Conservation (phyloP, 1,140 invertebrate genomes). For the Gonioctena quinquepunctata region DNA sequence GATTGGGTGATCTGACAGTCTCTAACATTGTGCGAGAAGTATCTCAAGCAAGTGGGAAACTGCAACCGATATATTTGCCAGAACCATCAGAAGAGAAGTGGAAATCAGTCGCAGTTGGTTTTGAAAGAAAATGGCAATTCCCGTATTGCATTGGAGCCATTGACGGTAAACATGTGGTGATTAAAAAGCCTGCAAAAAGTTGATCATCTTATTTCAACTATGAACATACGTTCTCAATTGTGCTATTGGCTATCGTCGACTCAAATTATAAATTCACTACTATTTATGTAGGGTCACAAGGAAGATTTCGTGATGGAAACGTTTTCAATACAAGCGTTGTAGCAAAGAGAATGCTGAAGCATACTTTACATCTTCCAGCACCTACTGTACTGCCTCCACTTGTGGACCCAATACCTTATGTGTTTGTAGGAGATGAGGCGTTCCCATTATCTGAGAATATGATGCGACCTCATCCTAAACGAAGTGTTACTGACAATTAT, state of each 20-base stretch:
- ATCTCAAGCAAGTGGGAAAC: conserved; percentile 38
- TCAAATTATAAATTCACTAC: conserved; percentile 42
- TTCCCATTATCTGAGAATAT: conserved; percentile 54
- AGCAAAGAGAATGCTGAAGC: conserved; percentile 9
- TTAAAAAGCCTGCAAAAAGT: conserved; percentile 48
- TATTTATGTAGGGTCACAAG: conserved; percentile 35
- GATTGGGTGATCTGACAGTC: conserved; percentile 39
- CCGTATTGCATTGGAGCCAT: conserved; percentile 52
- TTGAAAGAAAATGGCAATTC: conserved; percentile 48
- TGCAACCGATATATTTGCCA: conserved; percentile 36
- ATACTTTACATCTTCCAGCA: conserved; percentile 15
- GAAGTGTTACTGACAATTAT: conserved; percentile 37
- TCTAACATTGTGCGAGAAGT: conserved; percentile 37
- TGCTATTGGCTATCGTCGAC: conserved; percentile 55
- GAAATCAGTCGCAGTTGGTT: conserved; percentile 36
- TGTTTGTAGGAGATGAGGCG: conserved; percentile 52
- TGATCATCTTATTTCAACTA: conserved; percentile 53
- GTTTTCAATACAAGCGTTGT: conserved; percentile 8
- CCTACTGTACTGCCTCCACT: conserved; percentile 5
- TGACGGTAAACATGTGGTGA: conserved; percentile 55
- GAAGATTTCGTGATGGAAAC: conserved; percentile 19
- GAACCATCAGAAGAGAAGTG: conserved; percentile 31
- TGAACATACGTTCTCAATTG: conserved; percentile 53
- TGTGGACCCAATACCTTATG: conserved; percentile 11
- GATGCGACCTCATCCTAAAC: conserved; percentile 56